A percentile compares a stretch with the other conserved stretches of the same genome.
Evolutionary conservation across 1,140 invertebrate genomes (phyloP).

Genomic region (Catajapyx aquilonaris): DNA sequence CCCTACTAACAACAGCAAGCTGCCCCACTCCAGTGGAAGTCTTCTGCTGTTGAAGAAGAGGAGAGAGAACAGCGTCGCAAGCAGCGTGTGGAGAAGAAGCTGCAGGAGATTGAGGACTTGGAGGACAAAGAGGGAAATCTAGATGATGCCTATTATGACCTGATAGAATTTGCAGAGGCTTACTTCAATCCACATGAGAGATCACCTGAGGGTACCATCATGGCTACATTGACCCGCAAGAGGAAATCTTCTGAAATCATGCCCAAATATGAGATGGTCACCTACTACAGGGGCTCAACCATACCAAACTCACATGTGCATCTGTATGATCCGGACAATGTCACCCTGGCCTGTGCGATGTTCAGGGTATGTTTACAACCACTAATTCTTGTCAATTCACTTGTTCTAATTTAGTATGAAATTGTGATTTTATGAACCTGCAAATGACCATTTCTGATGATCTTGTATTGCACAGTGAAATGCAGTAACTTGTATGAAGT

Average conservation of each 20-base stretch:
- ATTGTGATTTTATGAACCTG: too few species aligned
- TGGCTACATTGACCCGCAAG: constrained; percentile 69
- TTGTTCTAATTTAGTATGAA: constrained; percentile 4
- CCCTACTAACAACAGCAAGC: constrained; percentile 1
- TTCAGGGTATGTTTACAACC: constrained; percentile 51
- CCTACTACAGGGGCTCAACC: constrained; percentile 61
- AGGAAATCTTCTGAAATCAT: constrained; percentile 52
- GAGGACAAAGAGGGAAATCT: constrained; percentile 34
- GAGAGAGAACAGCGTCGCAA: constrained; percentile 54
- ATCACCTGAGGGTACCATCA: constrained; percentile 63
- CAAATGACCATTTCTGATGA: too few species aligned
- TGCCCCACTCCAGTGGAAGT: background rate
- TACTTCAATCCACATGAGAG: constrained; percentile 80
- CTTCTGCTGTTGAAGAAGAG: too few species aligned
- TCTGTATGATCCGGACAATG: constrained; percentile 86
- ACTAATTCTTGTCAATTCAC: background rate
- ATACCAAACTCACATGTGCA: constrained; percentile 89
- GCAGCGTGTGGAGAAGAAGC: constrained; percentile 59
- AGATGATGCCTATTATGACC: constrained; percentile 42
- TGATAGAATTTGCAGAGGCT: constrained; percentile 80
- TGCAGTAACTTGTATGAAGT: too few species aligned
- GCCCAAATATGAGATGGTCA: constrained; percentile 81
- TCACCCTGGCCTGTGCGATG: constrained; percentile 68
- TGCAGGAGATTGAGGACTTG: constrained; percentile 44
- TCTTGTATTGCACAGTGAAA: too few species aligned